Evolutionary conservation across 2,888 invertebrate genomes (phyloP).

Genomic region (Leptinotarsa rubiginosa): DNA sequence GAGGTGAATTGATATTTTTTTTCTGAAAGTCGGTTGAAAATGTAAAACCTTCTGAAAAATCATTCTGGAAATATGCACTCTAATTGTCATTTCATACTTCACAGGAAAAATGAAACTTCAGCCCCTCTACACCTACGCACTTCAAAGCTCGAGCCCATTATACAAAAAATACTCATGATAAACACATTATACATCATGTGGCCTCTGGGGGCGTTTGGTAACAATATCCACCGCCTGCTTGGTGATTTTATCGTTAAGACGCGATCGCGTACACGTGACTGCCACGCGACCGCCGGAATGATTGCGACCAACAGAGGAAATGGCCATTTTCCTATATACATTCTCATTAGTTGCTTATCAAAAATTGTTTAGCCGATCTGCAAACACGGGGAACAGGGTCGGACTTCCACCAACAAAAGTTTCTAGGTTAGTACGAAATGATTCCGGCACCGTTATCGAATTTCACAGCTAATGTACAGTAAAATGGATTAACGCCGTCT

Average conservation of each 20-base stretch:
- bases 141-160: slow-evolving; percentile 15
- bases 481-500: too few species aligned
- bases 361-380: slow-evolving; percentile 63
- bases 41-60: too few species aligned
- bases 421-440: background rate
- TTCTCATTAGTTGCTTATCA: slow-evolving; percentile 62
- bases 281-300: slow-evolving; percentile 51
- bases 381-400: slow-evolving; percentile 56
- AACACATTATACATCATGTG: slow-evolving; percentile 43
- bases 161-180: slow-evolving; percentile 35
- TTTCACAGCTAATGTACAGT: too few species aligned
- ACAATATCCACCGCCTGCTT: slow-evolving; percentile 41
- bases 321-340: slow-evolving; percentile 49
- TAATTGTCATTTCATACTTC: background rate
- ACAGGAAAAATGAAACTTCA: background rate
- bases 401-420: background rate
- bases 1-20: too few species aligned
- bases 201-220: slow-evolving; percentile 40
- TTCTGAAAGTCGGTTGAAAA: too few species aligned
- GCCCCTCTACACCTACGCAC: background rate
- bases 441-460: too few species aligned
- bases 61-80: too few species aligned
- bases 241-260: slow-evolving; percentile 55
- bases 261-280: slow-evolving; percentile 55
- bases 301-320: slow-evolving; percentile 58